phyloP scores from a whole-genome alignment of 1,140 invertebrate genomes.

The Parapsyche elsis region DNA sequence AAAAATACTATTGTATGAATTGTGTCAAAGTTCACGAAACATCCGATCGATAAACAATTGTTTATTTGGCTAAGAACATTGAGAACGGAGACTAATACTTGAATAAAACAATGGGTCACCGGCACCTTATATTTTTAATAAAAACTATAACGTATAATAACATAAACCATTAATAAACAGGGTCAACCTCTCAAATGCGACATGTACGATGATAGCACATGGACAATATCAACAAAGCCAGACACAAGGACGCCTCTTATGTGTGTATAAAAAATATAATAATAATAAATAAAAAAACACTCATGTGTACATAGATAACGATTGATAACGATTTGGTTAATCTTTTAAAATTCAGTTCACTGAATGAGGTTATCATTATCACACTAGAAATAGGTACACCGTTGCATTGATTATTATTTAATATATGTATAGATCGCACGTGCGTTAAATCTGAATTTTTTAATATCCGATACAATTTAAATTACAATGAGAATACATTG shows the following conservation, averaged over 20 bases:
- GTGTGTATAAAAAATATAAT: not conserved
- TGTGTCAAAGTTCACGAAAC: too few relatives aligned
- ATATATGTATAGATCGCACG: too few relatives aligned
- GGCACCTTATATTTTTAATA: not conserved
- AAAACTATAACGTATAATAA: not conserved
- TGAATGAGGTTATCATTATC: not conserved
- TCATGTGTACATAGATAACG: not conserved
- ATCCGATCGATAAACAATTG: too few relatives aligned
- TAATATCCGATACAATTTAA: too few relatives aligned
- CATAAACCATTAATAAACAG: not conserved
- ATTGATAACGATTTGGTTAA: not conserved
- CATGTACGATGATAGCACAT: not conserved
- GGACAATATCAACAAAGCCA: not conserved
- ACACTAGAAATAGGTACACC: not conserved
- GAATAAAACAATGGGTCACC: not conserved
- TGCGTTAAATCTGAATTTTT: too few relatives aligned
- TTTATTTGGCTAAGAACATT: too few relatives aligned
- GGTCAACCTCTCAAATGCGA: slow-evolving; percentile 3
- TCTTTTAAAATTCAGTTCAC: not conserved
- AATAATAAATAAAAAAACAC: too few relatives aligned
- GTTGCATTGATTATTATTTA: too few relatives aligned
- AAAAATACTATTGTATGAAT: too few relatives aligned
- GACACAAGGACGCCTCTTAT: not conserved
- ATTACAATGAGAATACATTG: too few relatives aligned
- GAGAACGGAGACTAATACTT: too few relatives aligned